Conservation (phyloP, 2,113 vertebrate genomes). For the Dicaeum eximium region DNA sequence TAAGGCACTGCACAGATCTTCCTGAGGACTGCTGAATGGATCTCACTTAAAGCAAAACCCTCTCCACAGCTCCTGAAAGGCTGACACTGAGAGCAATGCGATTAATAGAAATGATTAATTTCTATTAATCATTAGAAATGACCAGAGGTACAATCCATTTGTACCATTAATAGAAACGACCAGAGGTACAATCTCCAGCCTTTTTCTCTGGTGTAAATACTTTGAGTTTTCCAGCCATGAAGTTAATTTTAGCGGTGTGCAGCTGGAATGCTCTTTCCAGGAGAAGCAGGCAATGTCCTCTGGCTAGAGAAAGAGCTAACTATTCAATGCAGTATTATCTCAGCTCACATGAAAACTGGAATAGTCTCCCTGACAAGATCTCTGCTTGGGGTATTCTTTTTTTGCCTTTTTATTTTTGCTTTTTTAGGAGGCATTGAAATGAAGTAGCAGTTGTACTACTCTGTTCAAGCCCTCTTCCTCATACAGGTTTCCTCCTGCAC, state of each 20-base stretch:
- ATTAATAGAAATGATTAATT: no score
- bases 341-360: neutral
- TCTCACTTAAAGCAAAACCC: neutral
- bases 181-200: neutral
- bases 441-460: neutral
- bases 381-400: neutral
- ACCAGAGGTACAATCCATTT: neutral
- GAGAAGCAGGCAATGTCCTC: neutral
- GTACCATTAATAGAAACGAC: neutral
- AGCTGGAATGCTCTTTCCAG: neutral
- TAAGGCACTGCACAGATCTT: no score
- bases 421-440: neutral
- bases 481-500: neutral
- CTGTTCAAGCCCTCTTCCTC: neutral
- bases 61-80: neutral
- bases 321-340: neutral
- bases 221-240: neutral
- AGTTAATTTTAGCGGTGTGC: neutral
- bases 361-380: neutral
- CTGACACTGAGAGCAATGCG: neutral
- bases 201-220: neutral
- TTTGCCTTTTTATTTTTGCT: fast-evolving
- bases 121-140: no score
- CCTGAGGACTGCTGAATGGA: neutral
- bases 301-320: neutral